A percentile compares a stretch with the other conserved stretches of the same genome.
phyloP scores from a whole-genome alignment of 2,113 vertebrate species.

The Gobiocypris rarus region DNA sequence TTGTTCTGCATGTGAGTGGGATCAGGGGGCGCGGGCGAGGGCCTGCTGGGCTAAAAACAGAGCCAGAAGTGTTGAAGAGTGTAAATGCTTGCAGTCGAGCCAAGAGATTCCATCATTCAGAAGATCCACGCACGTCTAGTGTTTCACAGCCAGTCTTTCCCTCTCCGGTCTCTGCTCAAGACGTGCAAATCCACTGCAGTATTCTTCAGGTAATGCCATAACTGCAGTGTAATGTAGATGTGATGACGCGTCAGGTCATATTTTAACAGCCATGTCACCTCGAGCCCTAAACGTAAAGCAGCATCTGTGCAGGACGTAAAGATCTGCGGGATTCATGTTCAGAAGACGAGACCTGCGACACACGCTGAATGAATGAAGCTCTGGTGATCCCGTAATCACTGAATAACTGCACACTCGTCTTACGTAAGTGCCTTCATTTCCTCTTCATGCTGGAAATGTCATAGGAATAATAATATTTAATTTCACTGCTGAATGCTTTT shows the following conservation, averaged over 20 bases:
- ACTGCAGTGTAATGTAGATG: not conserved
- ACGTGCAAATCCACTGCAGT: not conserved
- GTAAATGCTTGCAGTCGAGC: not conserved
- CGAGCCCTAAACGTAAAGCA: conserved; percentile 17
- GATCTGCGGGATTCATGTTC: not conserved
- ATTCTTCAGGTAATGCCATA: not conserved
- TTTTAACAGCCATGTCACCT: conserved; percentile 14
- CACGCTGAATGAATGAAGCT: not conserved
- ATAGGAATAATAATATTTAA: not conserved
- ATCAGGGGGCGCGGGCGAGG: not conserved
- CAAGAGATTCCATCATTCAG: conserved; percentile 22
- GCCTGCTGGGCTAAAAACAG: not conserved
- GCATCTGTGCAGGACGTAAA: not conserved
- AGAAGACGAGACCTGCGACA: not conserved
- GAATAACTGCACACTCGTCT: not conserved
- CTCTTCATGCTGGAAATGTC: not conserved
- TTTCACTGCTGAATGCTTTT: not conserved
- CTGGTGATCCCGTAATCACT: not conserved
- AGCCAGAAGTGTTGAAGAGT: not conserved
- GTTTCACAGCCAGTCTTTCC: not conserved
- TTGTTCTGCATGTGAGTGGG: not conserved
- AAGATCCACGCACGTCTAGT: not conserved
- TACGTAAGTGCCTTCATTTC: not conserved
- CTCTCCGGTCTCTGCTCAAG: not conserved
- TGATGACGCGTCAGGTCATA: conserved; percentile 3